These are phyloP conservation scores for Eupeodes latifasciatus DNA, from an alignment of 2,888 invertebrate species.

Conservation along the genomic window DNA sequence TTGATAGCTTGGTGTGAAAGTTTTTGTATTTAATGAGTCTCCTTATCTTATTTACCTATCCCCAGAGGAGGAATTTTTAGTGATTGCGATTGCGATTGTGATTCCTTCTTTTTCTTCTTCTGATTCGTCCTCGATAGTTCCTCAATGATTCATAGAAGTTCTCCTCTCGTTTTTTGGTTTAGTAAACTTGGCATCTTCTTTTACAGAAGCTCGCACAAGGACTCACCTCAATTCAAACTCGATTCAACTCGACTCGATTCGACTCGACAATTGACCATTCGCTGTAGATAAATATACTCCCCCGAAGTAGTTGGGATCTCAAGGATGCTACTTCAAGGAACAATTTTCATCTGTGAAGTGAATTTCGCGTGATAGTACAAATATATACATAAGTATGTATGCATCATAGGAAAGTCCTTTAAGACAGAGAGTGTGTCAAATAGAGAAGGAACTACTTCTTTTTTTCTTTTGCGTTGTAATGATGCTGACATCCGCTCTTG, in stretches of 20 bases:
- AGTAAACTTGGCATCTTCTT: slow-evolving; percentile 58
- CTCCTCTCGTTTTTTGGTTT: neutral
- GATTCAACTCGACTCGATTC: slow-evolving; percentile 41
- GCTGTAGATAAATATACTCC: slow-evolving; percentile 68
- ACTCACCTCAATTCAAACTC: slow-evolving; percentile 44
- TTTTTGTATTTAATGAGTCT: slow-evolving; percentile 76
- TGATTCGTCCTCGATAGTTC: slow-evolving; percentile 30
- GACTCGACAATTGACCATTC: slow-evolving; percentile 72
- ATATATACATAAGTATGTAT: too few species aligned
- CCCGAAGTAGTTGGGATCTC: slow-evolving; percentile 49
- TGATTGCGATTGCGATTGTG: slow-evolving; percentile 50
- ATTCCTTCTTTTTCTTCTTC: slow-evolving; percentile 29
- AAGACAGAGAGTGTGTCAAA: neutral
- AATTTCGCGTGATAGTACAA: slow-evolving; percentile 50
- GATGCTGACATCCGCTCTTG: slow-evolving; percentile 5
- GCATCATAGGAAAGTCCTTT: slow-evolving; percentile 9
- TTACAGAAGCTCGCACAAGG: slow-evolving; percentile 3
- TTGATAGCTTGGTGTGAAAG: slow-evolving; percentile 66
- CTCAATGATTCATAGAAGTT: slow-evolving; percentile 50
- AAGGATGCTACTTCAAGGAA: slow-evolving; percentile 64
- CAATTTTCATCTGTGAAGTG: slow-evolving; percentile 66
- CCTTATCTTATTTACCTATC: slow-evolving; percentile 76
- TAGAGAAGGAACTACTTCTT: neutral
- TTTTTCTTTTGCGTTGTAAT: slow-evolving; percentile 11
- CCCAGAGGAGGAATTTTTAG: slow-evolving; percentile 64